Conservation (phyloP, 2,797 vertebrate species). For the Bovichtus variegatus region DNA sequence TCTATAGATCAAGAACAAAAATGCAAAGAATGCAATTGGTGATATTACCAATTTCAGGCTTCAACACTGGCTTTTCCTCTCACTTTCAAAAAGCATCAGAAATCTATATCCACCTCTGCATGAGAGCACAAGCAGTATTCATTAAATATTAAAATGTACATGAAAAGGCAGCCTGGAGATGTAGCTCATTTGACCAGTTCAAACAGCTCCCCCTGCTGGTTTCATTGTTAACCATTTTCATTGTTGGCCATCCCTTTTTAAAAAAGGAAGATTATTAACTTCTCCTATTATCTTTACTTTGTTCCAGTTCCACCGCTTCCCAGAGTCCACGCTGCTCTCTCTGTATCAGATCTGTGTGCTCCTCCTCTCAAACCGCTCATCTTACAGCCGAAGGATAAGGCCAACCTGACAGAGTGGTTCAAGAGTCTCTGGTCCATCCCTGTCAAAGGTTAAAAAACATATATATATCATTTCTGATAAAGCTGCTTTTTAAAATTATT, state of each 20-base stretch:
- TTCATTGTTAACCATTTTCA: background rate
- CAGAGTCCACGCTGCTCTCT: constrained; percentile 38
- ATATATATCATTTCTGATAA: background rate
- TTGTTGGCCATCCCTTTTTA: background rate
- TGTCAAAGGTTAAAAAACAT: constrained; percentile 52
- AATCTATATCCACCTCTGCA: background rate
- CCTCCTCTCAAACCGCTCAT: constrained; percentile 77
- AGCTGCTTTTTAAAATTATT: background rate
- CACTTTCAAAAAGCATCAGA: background rate
- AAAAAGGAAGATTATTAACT: background rate
- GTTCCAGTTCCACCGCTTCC: constrained; percentile 59
- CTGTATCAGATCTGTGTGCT: constrained; percentile 71
- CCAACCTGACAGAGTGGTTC: constrained; percentile 79
- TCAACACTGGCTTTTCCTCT: background rate
- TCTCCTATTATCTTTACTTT: background rate
- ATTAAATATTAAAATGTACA: background rate
- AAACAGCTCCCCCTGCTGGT: background rate
- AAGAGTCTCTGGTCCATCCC: constrained; percentile 74
- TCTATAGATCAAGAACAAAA: background rate
- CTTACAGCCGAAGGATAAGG: constrained; percentile 76
- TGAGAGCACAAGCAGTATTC: background rate
- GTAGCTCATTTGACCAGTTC: background rate
- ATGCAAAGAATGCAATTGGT: background rate
- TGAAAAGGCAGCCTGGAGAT: background rate
- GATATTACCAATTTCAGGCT: background rate